Evolutionary conservation across 2,888 invertebrate species (phyloP), one percentile per base, ranked within the genome.

Genomic region (Dicranocentrus wangi): DNA sequence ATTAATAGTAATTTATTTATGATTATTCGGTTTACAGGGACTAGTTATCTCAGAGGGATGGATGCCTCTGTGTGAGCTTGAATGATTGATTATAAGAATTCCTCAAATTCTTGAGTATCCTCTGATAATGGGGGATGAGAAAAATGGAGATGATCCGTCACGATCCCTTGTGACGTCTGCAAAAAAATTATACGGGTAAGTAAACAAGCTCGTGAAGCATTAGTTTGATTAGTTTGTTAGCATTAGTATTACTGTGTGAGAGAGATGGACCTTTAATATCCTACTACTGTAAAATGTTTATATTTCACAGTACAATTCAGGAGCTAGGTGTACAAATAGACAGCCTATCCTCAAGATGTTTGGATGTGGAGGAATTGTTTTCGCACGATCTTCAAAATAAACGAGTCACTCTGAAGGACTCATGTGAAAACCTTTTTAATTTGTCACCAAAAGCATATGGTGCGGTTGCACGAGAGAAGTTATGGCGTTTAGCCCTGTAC

Each of bases 401-500:
- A 53, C 82, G 86, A 32, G 17, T 60, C 8, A 51, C 66, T 39
- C 61, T 85, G 17, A 80, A 82, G 27, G 84, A 84, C 39, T 61
- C 82, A 23, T 85, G 85, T 53, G 83, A 83, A 51, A 81, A 61
- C 8, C 47, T 85, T 13, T 71, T 86, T 51, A 71, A 81, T n/a
- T 58, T 82, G 10, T 71, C 73, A 13, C 78, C 83, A 17, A 83
- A 84, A 39, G 39, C 55, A 7, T 81, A 84, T 58, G 85, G 86
- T 0, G 68, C 63, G 1, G 58, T 81, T 32, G 84, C 82, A n/a
- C 61, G 85, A n/a, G 86, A 86, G 13, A 83, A 83, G 23, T 63
- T 85, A 17, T 86, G 86, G 86, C 82, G 84, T 17, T 69, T 70
- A 17, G 85, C 78, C 2, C 82, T 82, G 15, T 85, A 86, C 58